These are phyloP conservation scores for Diaperis boleti DNA, from an alignment of 2,888 invertebrate genomes.

Conservation along the genomic window DNA sequence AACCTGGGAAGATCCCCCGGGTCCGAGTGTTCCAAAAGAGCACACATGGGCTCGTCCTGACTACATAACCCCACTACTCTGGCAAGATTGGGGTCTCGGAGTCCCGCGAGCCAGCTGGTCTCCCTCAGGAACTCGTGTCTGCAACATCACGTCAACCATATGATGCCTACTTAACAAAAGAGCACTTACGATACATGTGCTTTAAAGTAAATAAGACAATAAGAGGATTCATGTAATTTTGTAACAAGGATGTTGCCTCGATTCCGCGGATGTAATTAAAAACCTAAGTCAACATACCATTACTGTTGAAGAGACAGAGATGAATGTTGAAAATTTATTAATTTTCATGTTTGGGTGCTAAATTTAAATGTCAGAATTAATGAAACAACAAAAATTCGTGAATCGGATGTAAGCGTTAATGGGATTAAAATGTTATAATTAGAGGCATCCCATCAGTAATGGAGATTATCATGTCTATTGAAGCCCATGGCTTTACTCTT, in stretches of 20 bases:
- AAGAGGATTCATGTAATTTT: slow-evolving; percentile 42
- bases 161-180: slow-evolving; percentile 21
- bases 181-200: slow-evolving; percentile 12
- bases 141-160: slow-evolving; percentile 49
- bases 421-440: slow-evolving; percentile 20
- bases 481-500: slow-evolving; percentile 5
- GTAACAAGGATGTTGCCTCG: slow-evolving; percentile 44
- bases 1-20: slow-evolving; percentile 86
- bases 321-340: neutral
- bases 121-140: slow-evolving; percentile 91
- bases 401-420: slow-evolving; percentile 5
- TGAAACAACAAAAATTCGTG: neutral
- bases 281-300: slow-evolving; percentile 49
- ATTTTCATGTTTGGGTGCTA: neutral
- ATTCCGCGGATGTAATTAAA: slow-evolving; percentile 50
- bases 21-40: slow-evolving; percentile 91
- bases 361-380: neutral
- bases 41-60: slow-evolving; percentile 85
- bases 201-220: slow-evolving; percentile 33
- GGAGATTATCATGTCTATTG: slow-evolving; percentile 18
- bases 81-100: slow-evolving; percentile 87
- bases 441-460: neutral
- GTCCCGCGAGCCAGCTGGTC: slow-evolving; percentile 85
- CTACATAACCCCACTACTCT: slow-evolving; percentile 85
- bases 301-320: slow-evolving; percentile 47